Evolutionary conservation across 2,888 invertebrate species (phyloP), one percentile per base, ranked within the genome.

Genomic region (Scelioninae gen. 1): DNA sequence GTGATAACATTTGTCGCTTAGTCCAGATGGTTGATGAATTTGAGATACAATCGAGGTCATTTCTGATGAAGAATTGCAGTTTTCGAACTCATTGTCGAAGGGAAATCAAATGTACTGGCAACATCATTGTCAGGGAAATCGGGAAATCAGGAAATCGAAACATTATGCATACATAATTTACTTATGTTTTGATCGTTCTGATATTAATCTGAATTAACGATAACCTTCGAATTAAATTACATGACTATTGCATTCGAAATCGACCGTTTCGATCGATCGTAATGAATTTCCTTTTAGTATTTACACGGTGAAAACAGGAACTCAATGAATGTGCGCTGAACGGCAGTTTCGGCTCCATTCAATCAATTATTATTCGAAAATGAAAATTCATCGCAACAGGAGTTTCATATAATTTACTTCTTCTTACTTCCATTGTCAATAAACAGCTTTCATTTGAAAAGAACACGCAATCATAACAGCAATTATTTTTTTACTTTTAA

Each of bases 1-100:
- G 38, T 34, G 45, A 58, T 56, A 66, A 51, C 43, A 23, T 53
- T 58, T 23, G 65, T 15, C 38, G 49, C 31, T 69, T 63, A 51
- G n/a, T 31, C 47, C 71, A 32, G 34, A 13, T 34, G 45, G 43
- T 53, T 65, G 53, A 72, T 60, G 53, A 51, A 56, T 79, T 72
- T 34, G 29, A 40, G 47, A 65, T 51, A 49, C 56, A 49, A 58
- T 65, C 66, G 56, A 77, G 82, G 82, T 45, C 68, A 58, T 63
- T 63, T 49, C 53, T 82, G 74, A 82, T 82, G 82, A 82, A 82
- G 77, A 82, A 78, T 74, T 78, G 82, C 55, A 77, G 82, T 72
- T 72, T 47, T 53, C 72, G 60, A 82, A 82, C 76, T 77, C 72
- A 51, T 82, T 72, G 76, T 65, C 62, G 77, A 82, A 62, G 68